These are phyloP conservation scores for Papilio polytes DNA, from an alignment of 1,140 invertebrate genomes.

Conservation along the genomic window DNA sequence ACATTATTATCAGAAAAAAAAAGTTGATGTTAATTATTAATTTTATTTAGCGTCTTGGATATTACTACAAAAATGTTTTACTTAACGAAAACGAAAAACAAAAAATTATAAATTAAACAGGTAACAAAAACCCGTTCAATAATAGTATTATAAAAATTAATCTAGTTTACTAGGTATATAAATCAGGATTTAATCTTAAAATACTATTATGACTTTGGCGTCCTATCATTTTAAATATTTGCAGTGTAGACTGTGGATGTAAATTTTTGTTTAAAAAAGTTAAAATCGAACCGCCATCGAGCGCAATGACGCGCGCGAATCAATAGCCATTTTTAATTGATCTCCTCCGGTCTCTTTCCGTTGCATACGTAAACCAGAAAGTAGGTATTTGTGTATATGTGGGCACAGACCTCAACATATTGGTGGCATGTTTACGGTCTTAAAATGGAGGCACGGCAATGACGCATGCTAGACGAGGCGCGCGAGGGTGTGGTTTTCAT, in stretches of 20 bases:
- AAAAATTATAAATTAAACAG: too few species aligned
- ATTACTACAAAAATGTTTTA: not conserved
- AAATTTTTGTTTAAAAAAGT: not conserved
- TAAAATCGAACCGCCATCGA: conserved; percentile 1
- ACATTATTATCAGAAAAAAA: not conserved
- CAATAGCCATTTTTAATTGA: not conserved
- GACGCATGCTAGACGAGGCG: conserved; percentile 50
- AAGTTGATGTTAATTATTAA: not conserved
- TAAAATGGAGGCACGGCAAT: conserved; percentile 62
- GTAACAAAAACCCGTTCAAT: too few species aligned
- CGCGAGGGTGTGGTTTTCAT: conserved; percentile 55
- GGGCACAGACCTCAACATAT: not conserved
- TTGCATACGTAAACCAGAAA: not conserved
- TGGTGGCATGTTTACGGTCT: conserved; percentile 33
- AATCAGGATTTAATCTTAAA: not conserved
- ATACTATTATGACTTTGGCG: not conserved
- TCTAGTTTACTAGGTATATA: not conserved
- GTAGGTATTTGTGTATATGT: not conserved
- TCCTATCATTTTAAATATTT: not conserved
- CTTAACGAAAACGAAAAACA: too few species aligned
- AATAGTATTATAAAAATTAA: too few species aligned
- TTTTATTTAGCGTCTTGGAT: not conserved
- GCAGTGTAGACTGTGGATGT: not conserved
- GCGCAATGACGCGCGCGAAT: not conserved
- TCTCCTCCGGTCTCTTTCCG: not conserved